Evolutionary conservation across 2,113 vertebrate species (phyloP).

Genomic region (Barnardius zonarius): DNA sequence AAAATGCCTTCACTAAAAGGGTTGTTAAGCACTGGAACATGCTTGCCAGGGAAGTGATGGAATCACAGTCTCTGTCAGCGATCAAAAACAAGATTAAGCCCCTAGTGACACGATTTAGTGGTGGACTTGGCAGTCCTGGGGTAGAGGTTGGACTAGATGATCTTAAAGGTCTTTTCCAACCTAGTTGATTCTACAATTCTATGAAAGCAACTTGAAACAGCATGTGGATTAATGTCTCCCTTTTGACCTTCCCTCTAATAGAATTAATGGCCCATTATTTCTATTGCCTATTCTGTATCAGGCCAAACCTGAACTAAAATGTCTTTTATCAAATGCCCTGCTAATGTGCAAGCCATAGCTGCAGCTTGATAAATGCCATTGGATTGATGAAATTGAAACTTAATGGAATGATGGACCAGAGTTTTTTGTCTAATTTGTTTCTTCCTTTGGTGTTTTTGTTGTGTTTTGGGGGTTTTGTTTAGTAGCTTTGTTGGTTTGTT

Average conservation of each 20-base stretch:
- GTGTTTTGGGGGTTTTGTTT: background rate
- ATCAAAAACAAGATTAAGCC: background rate
- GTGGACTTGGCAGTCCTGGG: background rate
- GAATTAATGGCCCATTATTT: background rate
- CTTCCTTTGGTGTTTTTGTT: background rate
- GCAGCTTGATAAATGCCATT: background rate
- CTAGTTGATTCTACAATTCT: background rate
- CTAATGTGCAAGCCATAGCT: background rate
- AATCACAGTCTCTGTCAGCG: background rate
- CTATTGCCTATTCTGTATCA: background rate
- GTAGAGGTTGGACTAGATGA: background rate
- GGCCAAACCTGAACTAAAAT: background rate
- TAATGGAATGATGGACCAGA: background rate
- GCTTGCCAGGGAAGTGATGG: background rate
- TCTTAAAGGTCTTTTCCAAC: background rate
- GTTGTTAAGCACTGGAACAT: background rate
- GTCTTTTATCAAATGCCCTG: background rate
- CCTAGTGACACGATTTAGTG: background rate
- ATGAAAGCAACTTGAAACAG: background rate
- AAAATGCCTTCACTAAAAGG: background rate
- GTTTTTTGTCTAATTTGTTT: no score
- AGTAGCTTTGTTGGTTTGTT: background rate
- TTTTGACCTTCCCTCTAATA: background rate
- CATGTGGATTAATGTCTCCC: background rate
- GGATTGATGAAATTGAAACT: background rate